Conservation (phyloP, 1,140 invertebrate genomes). For the Chrysopa pallens region DNA sequence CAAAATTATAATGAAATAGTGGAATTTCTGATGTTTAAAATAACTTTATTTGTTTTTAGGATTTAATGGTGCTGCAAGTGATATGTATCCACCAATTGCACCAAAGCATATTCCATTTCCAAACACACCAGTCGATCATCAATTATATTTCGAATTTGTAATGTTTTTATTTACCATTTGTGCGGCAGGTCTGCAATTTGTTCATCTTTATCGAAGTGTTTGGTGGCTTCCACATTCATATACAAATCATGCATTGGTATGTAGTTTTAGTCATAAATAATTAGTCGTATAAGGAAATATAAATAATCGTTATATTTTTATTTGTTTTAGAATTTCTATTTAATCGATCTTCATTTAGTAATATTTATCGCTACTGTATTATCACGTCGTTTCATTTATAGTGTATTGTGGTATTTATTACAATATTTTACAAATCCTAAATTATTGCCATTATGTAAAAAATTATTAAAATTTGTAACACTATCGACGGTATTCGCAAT, state of each 20-base stretch:
- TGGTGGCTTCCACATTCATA: slow-evolving; percentile 93
- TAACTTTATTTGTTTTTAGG: no score
- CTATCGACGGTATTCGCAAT: slow-evolving; percentile 23
- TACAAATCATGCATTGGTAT: slow-evolving; percentile 72
- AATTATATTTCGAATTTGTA: slow-evolving; percentile 72
- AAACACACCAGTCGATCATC: slow-evolving; percentile 61
- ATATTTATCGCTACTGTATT: slow-evolving; percentile 66
- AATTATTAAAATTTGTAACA: slow-evolving; percentile 13
- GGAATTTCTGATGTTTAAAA: no score
- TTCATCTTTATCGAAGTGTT: slow-evolving; percentile 89
- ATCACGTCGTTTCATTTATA: slow-evolving; percentile 51
- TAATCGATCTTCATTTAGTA: slow-evolving; percentile 77
- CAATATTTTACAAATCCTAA: slow-evolving; percentile 11
- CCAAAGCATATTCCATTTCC: slow-evolving; percentile 77
- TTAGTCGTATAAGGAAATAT: no score
- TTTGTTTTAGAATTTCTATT: slow-evolving; percentile 77
- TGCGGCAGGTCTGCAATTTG: slow-evolving; percentile 63
- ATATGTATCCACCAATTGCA: slow-evolving; percentile 15
- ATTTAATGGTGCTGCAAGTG: not conserved
- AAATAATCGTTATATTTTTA: slow-evolving; percentile 5
- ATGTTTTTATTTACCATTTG: slow-evolving; percentile 64
- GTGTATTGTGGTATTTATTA: slow-evolving; percentile 15
- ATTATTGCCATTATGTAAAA: slow-evolving; percentile 1
- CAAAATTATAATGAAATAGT: no score
- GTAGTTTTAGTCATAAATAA: slow-evolving; percentile 11